Evolutionary conservation across 2,113 vertebrate species (phyloP).

Genomic region (Antechinus flavipes): DNA sequence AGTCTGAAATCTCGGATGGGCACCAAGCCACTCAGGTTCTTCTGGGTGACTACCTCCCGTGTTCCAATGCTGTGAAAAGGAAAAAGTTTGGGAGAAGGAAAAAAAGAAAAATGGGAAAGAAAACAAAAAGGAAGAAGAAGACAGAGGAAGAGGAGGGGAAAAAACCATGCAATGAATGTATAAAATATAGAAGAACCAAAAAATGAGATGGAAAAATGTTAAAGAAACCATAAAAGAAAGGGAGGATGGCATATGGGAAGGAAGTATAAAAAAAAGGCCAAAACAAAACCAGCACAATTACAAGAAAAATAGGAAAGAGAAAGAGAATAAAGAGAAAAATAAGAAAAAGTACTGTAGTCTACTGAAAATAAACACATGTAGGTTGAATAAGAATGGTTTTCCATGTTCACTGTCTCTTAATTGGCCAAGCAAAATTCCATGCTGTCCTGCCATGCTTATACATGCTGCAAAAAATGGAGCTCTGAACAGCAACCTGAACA

Average conservation of each 20-base stretch:
- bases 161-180: slow-evolving; percentile 80
- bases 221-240: slow-evolving; percentile 81
- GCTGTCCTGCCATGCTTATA: slow-evolving; percentile 84
- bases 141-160: slow-evolving; percentile 51
- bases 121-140: slow-evolving; percentile 61
- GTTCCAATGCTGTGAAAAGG: slow-evolving; percentile 98
- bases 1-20: slow-evolving; percentile 97
- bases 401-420: slow-evolving; percentile 87
- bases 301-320: slow-evolving; percentile 86
- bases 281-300: slow-evolving; percentile 86
- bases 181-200: slow-evolving; percentile 73
- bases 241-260: slow-evolving; percentile 79
- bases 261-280: slow-evolving; percentile 75
- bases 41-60: slow-evolving; percentile 99
- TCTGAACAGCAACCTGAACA: slow-evolving; percentile 87
- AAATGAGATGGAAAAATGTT: slow-evolving; percentile 74
- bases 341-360: slow-evolving; percentile 89
- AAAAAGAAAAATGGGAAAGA: slow-evolving; percentile 60
- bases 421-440: slow-evolving; percentile 81
- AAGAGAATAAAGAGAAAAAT: slow-evolving; percentile 90
- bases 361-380: slow-evolving; percentile 87
- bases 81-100: slow-evolving; percentile 84
- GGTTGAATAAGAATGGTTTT: slow-evolving; percentile 88
- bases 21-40: slow-evolving; percentile 99
- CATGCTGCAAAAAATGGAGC: slow-evolving; percentile 84